A percentile compares a stretch with the other conserved stretches of the same genome.
Evolutionary conservation across 2,888 invertebrate species (phyloP).

Genomic region (Altica lythri): DNA sequence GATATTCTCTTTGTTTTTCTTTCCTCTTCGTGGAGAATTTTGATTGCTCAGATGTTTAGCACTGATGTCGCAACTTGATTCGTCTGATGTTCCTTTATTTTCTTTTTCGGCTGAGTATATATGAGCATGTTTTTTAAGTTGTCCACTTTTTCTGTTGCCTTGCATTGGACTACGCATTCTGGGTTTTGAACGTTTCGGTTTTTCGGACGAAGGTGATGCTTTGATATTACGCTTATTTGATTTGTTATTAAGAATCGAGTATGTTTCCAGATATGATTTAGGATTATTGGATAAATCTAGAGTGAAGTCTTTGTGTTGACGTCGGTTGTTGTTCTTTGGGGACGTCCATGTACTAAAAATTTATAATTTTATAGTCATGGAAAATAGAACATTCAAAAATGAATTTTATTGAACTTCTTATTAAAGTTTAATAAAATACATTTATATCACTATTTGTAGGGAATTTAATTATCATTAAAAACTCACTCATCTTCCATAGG

Average conservation of each 20-base stretch:
- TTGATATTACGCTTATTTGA: slow-evolving; percentile 42
- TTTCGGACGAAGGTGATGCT: slow-evolving; percentile 46
- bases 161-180: slow-evolving; percentile 56
- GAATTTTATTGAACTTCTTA: no score
- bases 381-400: no score
- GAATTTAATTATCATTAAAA: slow-evolving; percentile 4
- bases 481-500: slow-evolving; percentile 70
- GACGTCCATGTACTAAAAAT: slow-evolving; percentile 55
- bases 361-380: no score
- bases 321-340: slow-evolving; percentile 50
- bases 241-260: slow-evolving; percentile 34
- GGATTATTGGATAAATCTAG: slow-evolving; percentile 65
- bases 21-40: slow-evolving; percentile 64
- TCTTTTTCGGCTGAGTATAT: slow-evolving; percentile 32
- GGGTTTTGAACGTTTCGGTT: slow-evolving; percentile 52
- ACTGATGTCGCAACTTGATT: slow-evolving; percentile 55
- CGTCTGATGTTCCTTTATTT: slow-evolving; percentile 55
- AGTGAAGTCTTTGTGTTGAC: slow-evolving; percentile 74
- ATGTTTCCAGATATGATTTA: slow-evolving; percentile 34
- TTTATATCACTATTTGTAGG: neutral
- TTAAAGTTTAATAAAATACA: no score
- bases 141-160: slow-evolving; percentile 46
- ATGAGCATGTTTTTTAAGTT: slow-evolving; percentile 40
- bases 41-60: slow-evolving; percentile 40
- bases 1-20: slow-evolving; percentile 68